These are phyloP conservation scores for Dryobota labecula DNA, from an alignment of 2,888 invertebrate genomes.

Conservation along the genomic window DNA sequence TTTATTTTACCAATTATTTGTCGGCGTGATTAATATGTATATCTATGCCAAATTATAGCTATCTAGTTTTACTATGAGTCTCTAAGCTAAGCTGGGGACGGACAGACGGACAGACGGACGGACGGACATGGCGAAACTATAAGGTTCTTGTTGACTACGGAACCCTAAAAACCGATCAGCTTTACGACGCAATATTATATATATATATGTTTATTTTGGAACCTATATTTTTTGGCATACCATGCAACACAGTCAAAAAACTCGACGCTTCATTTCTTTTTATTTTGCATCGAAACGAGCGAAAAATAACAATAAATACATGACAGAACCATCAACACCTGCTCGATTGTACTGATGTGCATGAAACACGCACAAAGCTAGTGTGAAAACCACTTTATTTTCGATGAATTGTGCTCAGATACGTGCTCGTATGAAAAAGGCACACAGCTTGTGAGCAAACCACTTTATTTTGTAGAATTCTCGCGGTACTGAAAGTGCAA, in stretches of 20 bases:
- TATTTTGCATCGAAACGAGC: slow-evolving; percentile 15
- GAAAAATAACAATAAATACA: slow-evolving; percentile 39
- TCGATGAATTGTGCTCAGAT: slow-evolving; percentile 38
- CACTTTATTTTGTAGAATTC: slow-evolving; percentile 46
- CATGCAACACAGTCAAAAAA: not conserved
- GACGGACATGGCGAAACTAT: too few species aligned
- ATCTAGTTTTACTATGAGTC: too few species aligned
- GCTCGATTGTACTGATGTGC: slow-evolving; percentile 39
- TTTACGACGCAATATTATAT: not conserved
- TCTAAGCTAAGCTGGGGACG: too few species aligned
- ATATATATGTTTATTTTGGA: not conserved
- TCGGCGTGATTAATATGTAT: too few species aligned
- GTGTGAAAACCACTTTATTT: slow-evolving; percentile 50
- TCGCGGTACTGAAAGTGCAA: slow-evolving; percentile 40
- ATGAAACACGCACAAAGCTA: slow-evolving; percentile 24
- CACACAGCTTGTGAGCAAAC: slow-evolving; percentile 36
- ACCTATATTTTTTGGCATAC: not conserved
- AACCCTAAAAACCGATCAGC: too few species aligned
- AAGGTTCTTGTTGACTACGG: too few species aligned
- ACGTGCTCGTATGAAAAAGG: slow-evolving; percentile 44
- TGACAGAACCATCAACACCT: slow-evolving; percentile 32
- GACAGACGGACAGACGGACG: too few species aligned
- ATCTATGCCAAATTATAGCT: too few species aligned
- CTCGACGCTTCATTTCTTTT: not conserved
- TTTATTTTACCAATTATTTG: too few species aligned